phyloP scores from a whole-genome alignment of 2,797 vertebrate genomes.

The Centroberyx gerrardi region DNA sequence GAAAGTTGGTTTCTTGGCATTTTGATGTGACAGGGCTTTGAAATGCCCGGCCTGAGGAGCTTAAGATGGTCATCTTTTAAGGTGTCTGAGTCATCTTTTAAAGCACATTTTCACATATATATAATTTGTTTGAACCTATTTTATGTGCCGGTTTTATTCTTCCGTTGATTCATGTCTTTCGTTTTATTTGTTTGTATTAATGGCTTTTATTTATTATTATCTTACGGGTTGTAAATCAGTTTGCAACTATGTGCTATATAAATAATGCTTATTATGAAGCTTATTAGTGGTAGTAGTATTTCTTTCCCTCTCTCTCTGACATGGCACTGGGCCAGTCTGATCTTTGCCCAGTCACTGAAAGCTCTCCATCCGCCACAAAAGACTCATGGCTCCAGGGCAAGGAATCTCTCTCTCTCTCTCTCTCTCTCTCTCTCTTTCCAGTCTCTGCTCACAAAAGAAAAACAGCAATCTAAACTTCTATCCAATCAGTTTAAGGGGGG shows the following conservation, averaged over 20 bases:
- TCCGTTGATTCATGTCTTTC: neutral
- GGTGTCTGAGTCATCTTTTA: neutral
- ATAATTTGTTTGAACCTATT: neutral
- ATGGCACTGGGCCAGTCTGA: constrained; percentile 47
- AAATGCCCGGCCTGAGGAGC: too few relatives aligned
- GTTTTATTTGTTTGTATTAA: constrained; percentile 27
- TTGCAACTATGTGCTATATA: constrained; percentile 27
- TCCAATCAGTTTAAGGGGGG: constrained; percentile 45
- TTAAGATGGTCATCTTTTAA: neutral
- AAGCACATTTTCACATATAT: too few relatives aligned
- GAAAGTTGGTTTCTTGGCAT: too few relatives aligned
- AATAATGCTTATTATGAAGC: constrained; percentile 45
- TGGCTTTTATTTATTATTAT: constrained; percentile 8
- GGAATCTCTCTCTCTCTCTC: neutral
- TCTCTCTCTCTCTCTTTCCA: constrained; percentile 41
- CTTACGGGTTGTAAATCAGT: constrained; percentile 18
- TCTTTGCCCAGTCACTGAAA: constrained; percentile 53
- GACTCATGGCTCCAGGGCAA: constrained; percentile 31
- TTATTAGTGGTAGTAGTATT: constrained; percentile 19
- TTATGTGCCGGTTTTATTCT: neutral
- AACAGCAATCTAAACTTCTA: constrained; percentile 53
- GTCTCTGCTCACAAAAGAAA: constrained; percentile 52
- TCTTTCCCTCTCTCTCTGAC: constrained; percentile 22
- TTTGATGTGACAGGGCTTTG: too few relatives aligned
- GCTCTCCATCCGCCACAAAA: constrained; percentile 51